Evolutionary conservation across 2,113 vertebrate species (phyloP), one percentile per base, ranked within the genome.

Genomic region (Petrocephalus zakoni): DNA sequence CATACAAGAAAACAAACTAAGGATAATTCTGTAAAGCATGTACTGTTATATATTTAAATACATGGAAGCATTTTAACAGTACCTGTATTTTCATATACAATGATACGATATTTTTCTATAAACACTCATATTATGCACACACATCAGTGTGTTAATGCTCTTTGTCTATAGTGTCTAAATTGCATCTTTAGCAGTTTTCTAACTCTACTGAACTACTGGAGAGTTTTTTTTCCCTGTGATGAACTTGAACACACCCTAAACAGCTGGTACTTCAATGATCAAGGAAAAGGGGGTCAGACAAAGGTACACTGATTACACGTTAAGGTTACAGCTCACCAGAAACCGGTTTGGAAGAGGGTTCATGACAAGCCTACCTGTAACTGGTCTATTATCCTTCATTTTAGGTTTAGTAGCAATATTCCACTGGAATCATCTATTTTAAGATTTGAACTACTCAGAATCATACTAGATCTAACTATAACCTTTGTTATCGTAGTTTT

Each of bases 1-100:
- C 17, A 21, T 85, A 85, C 82, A 85, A n/a, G 49, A 51, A 85
- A 52, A n/a, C 82, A 85, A 85, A n/a, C 21, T 85, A 85, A 49
- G 51, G 10, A 84, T 51, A 85, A n/a, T 85, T 49, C 46, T n/a
- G 19, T 49, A 83, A 25, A n/a, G 47, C 11, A 52, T 5, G 7
- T 83, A 25, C 82, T 85, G 46, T 52, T 25, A 22, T 47, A 52
- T 85, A 52, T 85, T 85, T 85, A 49, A 85, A 85, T 52, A 85
- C 49, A 51, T 85, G 82, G 82, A 85, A 85, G 82, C 82, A 85
- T 85, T 85, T 85, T 85, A n/a, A 85, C 46, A 85, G 82, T 85
- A 85, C 82, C 82, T 85, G 82, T 85, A 85, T 85, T 85, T 52
- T 52, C 82, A 85, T 85, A 51, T 85, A 85, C 82, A 85, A n/a